Conservation (phyloP, 2,888 invertebrate genomes). For the Bombylius discolor region DNA sequence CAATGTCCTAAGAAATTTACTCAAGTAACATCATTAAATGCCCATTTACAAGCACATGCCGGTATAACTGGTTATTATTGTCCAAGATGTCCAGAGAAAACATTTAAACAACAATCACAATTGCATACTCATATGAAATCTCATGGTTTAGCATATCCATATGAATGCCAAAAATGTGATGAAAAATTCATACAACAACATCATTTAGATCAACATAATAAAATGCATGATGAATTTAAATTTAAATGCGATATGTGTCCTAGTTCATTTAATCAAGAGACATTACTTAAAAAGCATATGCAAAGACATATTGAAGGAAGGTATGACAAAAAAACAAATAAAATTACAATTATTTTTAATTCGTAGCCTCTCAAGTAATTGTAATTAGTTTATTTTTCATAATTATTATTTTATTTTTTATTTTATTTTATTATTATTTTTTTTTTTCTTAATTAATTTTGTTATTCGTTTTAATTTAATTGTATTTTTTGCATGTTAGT, state of each 20-base stretch:
- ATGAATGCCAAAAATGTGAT: slow-evolving; percentile 34
- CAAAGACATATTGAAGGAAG: slow-evolving; percentile 37
- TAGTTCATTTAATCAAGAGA: slow-evolving; percentile 36
- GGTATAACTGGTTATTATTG: slow-evolving; percentile 36
- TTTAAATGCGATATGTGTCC: slow-evolving; percentile 36
- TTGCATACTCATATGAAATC: slow-evolving; percentile 37
- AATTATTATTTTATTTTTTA: background rate
- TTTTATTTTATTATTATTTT: background rate
- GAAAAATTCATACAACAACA: slow-evolving; percentile 36
- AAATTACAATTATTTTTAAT: background rate
- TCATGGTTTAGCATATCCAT: slow-evolving; percentile 35
- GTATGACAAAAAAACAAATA: slow-evolving; percentile 12
- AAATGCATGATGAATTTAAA: slow-evolving; percentile 37
- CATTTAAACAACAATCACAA: slow-evolving; percentile 36
- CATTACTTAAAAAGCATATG: slow-evolving; percentile 35
- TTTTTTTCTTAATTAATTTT: background rate
- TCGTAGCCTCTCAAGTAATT: background rate
- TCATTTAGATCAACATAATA: slow-evolving; percentile 35
- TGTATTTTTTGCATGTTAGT: too few species aligned
- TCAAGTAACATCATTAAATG: slow-evolving; percentile 37
- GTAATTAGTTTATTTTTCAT: too few species aligned
- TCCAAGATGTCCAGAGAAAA: slow-evolving; percentile 36
- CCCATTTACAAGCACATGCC: slow-evolving; percentile 36
- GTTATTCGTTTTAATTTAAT: background rate
- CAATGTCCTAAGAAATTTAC: slow-evolving; percentile 37